phyloP scores from a whole-genome alignment of 1,140 invertebrate genomes.

The Drosophila willistoni region DNA sequence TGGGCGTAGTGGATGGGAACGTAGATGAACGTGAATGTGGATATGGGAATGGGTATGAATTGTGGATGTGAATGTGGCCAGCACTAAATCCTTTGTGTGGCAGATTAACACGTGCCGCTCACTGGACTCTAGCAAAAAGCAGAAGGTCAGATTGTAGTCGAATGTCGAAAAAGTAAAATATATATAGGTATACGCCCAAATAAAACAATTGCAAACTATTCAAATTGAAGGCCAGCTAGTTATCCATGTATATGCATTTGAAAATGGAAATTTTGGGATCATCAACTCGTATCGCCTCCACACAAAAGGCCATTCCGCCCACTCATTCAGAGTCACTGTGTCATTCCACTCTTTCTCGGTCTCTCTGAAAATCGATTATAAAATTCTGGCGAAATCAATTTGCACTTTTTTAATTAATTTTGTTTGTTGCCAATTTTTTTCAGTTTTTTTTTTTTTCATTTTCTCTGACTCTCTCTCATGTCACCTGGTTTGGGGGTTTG shows the following conservation, averaged over 20 bases:
- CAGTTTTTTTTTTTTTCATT: not conserved
- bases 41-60: constrained; percentile 35
- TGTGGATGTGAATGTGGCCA: not conserved
- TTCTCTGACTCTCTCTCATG: not conserved
- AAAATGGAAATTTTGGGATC: constrained; percentile 8
- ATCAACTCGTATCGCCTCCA: not conserved
- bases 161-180: constrained; percentile 13
- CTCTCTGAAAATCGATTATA: constrained; percentile 31
- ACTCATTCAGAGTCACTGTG: not conserved
- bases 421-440: constrained; percentile 8
- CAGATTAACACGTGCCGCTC: constrained; percentile 75
- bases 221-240: not conserved
- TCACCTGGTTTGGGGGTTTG: constrained; percentile 18
- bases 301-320: too few species aligned
- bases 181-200: constrained; percentile 24
- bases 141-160: constrained; percentile 63
- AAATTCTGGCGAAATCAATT: constrained; percentile 50
- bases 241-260: not conserved
- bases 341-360: not conserved
- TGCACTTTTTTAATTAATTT: constrained; percentile 64
- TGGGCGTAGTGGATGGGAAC: constrained; percentile 14
- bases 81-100: constrained; percentile 73
- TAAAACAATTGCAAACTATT: constrained; percentile 28
- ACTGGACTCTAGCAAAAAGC: constrained; percentile 33
- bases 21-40: not conserved